phyloP scores from a whole-genome alignment of 2,113 vertebrate genomes.

The Oryzias curvinotus region DNA sequence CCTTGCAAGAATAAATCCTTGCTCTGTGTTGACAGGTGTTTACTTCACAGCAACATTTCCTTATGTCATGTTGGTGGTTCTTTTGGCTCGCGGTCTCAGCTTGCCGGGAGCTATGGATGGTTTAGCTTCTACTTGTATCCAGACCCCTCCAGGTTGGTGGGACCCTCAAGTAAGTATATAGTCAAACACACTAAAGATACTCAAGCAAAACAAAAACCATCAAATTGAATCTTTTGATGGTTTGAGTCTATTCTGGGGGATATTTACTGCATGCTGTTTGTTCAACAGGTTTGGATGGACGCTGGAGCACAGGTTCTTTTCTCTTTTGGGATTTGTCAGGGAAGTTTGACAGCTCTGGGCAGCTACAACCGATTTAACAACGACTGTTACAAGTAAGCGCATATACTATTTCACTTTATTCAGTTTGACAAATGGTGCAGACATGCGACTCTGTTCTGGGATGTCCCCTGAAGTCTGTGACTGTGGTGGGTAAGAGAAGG shows the following conservation, averaged over 20 bases:
- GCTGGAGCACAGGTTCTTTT: slow-evolving; percentile 76
- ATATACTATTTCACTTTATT: not conserved
- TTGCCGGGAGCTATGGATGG: slow-evolving; percentile 85
- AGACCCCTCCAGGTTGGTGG: slow-evolving; percentile 80
- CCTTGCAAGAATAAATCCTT: not conserved
- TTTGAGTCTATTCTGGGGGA: not conserved
- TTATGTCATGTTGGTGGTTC: slow-evolving; percentile 84
- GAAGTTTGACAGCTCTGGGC: slow-evolving; percentile 67
- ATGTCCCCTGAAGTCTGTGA: no score
- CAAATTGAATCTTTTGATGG: not conserved
- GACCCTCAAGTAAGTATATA: slow-evolving; percentile 85
- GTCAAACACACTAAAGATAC: not conserved
- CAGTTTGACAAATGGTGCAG: no score
- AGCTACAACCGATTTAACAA: slow-evolving; percentile 75
- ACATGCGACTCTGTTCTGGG: no score
- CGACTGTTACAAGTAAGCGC: slow-evolving; percentile 71
- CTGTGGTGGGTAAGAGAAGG: no score
- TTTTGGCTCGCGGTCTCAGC: slow-evolving; percentile 84
- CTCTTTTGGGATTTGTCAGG: slow-evolving; percentile 74
- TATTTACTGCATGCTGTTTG: slow-evolving; percentile 4
- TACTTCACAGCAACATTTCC: slow-evolving; percentile 94
- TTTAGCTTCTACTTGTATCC: slow-evolving; percentile 86
- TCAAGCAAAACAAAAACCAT: no score
- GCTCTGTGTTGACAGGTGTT: slow-evolving; percentile 77
- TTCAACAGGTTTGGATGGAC: slow-evolving; percentile 75